Percentiles rank a stretch among this genome's conserved stretches.
Conservation (phyloP, 2,888 invertebrate species). For the Orthonychiurus folsomi region DNA sequence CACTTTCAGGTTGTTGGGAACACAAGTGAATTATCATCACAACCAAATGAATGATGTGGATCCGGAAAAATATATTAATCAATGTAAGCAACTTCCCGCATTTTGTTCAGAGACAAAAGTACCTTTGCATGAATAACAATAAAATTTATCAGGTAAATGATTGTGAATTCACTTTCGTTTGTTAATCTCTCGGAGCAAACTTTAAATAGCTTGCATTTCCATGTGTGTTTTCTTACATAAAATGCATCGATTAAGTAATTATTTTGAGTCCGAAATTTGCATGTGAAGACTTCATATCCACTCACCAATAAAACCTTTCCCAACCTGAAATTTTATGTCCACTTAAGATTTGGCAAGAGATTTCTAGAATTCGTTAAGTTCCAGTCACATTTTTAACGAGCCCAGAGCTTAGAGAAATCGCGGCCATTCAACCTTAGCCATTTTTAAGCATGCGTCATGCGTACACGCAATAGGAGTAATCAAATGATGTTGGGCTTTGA, state of each 20-base stretch:
- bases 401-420: too few relatives aligned
- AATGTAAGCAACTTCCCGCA: conserved; percentile 62
- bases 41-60: conserved; percentile 32
- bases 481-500: conserved; percentile 6
- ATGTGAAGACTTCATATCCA: too few relatives aligned
- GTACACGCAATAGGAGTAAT: too few relatives aligned
- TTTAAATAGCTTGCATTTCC: background rate
- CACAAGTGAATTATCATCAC: conserved; percentile 31
- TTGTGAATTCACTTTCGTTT: background rate
- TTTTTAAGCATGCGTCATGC: too few relatives aligned
- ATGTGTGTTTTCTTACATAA: background rate
- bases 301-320: too few relatives aligned
- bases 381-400: too few relatives aligned
- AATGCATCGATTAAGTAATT: background rate
- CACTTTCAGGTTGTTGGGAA: conserved; percentile 37
- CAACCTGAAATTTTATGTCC: too few relatives aligned
- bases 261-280: too few relatives aligned
- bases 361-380: too few relatives aligned
- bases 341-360: too few relatives aligned
- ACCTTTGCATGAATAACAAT: conserved; percentile 61
- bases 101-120: conserved; percentile 59
- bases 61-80: conserved; percentile 42
- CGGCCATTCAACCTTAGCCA: too few relatives aligned
- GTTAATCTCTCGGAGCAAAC: background rate
- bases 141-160: conserved; percentile 59